Evolutionary conservation across 2,797 vertebrate species (phyloP), one percentile per base, ranked within the genome.

Genomic region (Scolopax bukidnonensis): DNA sequence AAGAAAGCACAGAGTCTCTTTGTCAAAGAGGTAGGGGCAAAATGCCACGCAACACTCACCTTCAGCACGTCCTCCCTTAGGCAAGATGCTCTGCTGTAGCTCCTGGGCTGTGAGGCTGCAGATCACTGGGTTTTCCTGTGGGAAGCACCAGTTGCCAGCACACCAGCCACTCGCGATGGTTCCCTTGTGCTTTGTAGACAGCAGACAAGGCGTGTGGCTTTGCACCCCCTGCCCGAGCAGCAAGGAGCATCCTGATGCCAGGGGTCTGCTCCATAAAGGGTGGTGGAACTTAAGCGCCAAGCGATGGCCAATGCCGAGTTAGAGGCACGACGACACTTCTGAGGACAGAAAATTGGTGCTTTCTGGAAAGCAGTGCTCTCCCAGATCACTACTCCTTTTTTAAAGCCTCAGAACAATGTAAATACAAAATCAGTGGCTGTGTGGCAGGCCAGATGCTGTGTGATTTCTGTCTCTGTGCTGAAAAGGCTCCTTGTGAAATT

Each of bases 1-100:
- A 98, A 97, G 79, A 99, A 99, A 97, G 99, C 99, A 85, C 98
- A 98, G 97, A 99, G 98, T 93, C 98, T 99, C 84, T 99, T 99
- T 83, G 99, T 99, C 95, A 99, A 98, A 98, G 99, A 99, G 99
- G 99, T 99, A 98, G 87, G 82, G 36, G 11, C 57, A 56, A 27
- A 84, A 73, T 36, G 43, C 70, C 6, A 0, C 0, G 2, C 17
- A 24, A 16, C 1, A 0, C 13, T 15, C 41, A 13, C 16, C 30
- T 59, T 57, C 40, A 45, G 84, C 30, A 1, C 16, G 38, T 69
- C 38, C 53, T 69, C 10, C 38, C 43, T 50, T 47, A 38, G 30
- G 32, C 30, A n/a, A 33, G 63, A 9, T 27, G 53, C 43, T 91
- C 47, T 78, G 28, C 45, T 57, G 30, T 27, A 83, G 67, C 57